These are phyloP conservation scores for Psilopogon haemacephalus DNA, from an alignment of 2,113 vertebrate species.

Conservation along the genomic window DNA sequence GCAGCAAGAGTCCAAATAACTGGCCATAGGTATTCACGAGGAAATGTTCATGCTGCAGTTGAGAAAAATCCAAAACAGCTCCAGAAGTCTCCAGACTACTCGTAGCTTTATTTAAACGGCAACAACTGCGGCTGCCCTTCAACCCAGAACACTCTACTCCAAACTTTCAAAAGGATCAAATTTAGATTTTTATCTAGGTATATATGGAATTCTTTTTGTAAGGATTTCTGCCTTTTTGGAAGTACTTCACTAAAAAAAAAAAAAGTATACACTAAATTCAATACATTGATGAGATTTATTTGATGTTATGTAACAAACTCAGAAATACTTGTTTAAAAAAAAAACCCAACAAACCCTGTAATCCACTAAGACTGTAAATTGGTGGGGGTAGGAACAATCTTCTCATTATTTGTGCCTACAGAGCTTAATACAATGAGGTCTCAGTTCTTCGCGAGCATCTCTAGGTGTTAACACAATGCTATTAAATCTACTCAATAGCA, in stretches of 20 bases:
- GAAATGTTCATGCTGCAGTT: not conserved
- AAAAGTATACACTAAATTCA: not conserved
- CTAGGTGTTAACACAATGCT: slow-evolving; percentile 68
- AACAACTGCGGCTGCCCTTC: not conserved
- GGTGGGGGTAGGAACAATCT: slow-evolving; percentile 50
- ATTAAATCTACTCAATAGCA: slow-evolving; percentile 53
- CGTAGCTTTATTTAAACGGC: not conserved
- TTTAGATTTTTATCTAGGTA: not conserved
- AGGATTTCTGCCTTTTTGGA: not conserved
- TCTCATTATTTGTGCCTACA: slow-evolving; percentile 35
- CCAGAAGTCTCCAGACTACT: not conserved
- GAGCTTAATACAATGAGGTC: slow-evolving; percentile 44
- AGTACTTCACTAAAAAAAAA: not conserved
- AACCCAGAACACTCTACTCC: not conserved
- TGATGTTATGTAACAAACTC: slow-evolving; percentile 16
- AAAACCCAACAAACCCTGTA: slow-evolving; percentile 48
- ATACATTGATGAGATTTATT: slow-evolving; percentile 28
- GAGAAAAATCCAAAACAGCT: not conserved
- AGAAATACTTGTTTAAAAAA: slow-evolving; percentile 35
- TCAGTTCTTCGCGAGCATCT: slow-evolving; percentile 43
- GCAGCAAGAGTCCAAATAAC: slow-evolving; percentile 35
- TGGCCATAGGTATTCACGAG: not conserved
- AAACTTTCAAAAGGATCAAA: not conserved
- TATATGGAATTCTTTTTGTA: not conserved
- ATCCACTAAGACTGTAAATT: slow-evolving; percentile 56